phyloP scores from a whole-genome alignment of 2,888 invertebrate genomes.

The Cotesia congregata region DNA sequence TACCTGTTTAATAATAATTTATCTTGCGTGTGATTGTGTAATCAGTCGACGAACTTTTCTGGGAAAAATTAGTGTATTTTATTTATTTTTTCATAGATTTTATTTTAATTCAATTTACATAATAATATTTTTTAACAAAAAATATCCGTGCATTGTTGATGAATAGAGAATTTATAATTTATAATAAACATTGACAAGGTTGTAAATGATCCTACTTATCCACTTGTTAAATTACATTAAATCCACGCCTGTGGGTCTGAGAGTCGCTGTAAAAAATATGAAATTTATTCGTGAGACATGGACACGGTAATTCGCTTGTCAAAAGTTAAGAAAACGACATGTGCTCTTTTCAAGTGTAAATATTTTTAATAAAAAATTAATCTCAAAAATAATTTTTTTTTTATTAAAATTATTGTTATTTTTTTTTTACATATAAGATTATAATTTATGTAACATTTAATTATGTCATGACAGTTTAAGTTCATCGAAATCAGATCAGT shows the following conservation, averaged over 20 bases:
- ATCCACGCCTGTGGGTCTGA: neutral
- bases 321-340: neutral
- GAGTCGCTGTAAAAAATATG: slow-evolving; percentile 5
- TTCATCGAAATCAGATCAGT: neutral
- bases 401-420: neutral
- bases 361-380: neutral
- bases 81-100: too few relatives aligned
- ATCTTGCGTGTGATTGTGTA: too few relatives aligned
- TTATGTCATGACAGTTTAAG: neutral
- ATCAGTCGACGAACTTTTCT: too few relatives aligned
- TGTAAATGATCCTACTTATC: slow-evolving; percentile 24
- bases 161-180: neutral
- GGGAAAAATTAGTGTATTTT: too few relatives aligned
- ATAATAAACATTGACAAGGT: neutral
- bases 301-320: slow-evolving; percentile 2
- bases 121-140: too few relatives aligned
- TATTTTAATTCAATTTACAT: too few relatives aligned
- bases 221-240: slow-evolving; percentile 22
- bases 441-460: neutral
- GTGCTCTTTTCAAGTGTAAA: neutral
- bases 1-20: neutral
- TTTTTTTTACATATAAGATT: neutral
- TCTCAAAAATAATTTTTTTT: neutral
- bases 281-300: neutral
- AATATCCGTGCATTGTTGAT: too few relatives aligned